These are phyloP conservation scores for Muscidifurax raptorellus DNA, from an alignment of 1,140 invertebrate genomes.

Conservation along the genomic window DNA sequence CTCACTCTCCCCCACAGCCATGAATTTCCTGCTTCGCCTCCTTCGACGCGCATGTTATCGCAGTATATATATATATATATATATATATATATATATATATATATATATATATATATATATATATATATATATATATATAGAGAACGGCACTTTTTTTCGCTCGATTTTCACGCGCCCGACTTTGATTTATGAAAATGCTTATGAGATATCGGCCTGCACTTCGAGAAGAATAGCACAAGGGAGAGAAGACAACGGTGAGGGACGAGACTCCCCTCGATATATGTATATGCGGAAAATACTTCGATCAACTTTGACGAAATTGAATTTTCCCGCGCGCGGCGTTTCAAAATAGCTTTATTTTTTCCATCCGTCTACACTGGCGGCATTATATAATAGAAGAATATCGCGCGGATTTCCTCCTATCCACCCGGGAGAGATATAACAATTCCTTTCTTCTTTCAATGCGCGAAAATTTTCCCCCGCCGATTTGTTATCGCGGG, in stretches of 20 bases:
- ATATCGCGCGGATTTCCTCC: background rate
- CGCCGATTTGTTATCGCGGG: background rate
- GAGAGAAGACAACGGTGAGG: background rate
- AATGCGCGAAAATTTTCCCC: background rate
- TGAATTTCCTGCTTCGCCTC: background rate
- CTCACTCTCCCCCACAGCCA: background rate
- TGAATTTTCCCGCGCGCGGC: too few relatives aligned
- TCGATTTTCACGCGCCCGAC: background rate
- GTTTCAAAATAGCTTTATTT: too few relatives aligned
- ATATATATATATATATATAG: too few relatives aligned
- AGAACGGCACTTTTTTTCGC: background rate
- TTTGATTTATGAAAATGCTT: slow-evolving; percentile 20
- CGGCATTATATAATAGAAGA: too few relatives aligned
- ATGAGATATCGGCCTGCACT: background rate
- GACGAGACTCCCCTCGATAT: too few relatives aligned
- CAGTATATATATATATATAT: too few relatives aligned
- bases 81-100: too few relatives aligned
- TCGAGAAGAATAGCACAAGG: background rate
- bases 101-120: too few relatives aligned
- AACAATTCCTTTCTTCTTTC: too few relatives aligned
- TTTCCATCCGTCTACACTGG: too few relatives aligned
- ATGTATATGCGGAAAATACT: background rate
- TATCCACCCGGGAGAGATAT: background rate
- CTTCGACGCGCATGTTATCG: background rate
- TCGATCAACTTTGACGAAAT: too few relatives aligned